These are phyloP conservation scores for Lasioglossum albipes DNA, from an alignment of 1,140 invertebrate species.

Conservation along the genomic window DNA sequence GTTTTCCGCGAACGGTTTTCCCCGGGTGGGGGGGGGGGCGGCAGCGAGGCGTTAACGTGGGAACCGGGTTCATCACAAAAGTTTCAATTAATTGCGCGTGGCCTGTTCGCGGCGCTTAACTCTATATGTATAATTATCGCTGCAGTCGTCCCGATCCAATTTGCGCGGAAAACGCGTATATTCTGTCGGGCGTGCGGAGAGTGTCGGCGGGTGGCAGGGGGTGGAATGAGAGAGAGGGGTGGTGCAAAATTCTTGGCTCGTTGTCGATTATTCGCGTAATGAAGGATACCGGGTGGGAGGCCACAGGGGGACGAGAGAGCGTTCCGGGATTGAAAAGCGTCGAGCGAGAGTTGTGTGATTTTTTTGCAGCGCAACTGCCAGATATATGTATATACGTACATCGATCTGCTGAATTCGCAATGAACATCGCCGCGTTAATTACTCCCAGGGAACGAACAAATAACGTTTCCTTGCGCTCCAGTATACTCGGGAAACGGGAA, in stretches of 20 bases:
- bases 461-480: not conserved
- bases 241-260: not conserved
- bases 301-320: too few relatives aligned
- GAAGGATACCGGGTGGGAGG: not conserved
- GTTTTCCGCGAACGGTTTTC: too few relatives aligned
- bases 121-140: not conserved
- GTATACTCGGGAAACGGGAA: too few relatives aligned
- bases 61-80: conserved; percentile 1
- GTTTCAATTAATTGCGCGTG: not conserved
- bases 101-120: not conserved
- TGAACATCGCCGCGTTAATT: not conserved
- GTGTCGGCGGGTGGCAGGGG: not conserved
- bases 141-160: not conserved
- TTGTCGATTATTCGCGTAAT: conserved; percentile 5
- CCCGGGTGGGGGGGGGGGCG: too few relatives aligned
- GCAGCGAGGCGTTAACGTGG: not conserved
- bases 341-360: not conserved
- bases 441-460: not conserved
- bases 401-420: not conserved
- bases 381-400: not conserved
- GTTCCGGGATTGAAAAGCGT: not conserved
- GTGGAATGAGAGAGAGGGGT: not conserved
- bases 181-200: too few relatives aligned
- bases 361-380: not conserved
- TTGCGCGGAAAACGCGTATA: not conserved